Evolutionary conservation across 2,888 invertebrate species (phyloP), one percentile per base, ranked within the genome.

Genomic region (Liodrosophila aerea): DNA sequence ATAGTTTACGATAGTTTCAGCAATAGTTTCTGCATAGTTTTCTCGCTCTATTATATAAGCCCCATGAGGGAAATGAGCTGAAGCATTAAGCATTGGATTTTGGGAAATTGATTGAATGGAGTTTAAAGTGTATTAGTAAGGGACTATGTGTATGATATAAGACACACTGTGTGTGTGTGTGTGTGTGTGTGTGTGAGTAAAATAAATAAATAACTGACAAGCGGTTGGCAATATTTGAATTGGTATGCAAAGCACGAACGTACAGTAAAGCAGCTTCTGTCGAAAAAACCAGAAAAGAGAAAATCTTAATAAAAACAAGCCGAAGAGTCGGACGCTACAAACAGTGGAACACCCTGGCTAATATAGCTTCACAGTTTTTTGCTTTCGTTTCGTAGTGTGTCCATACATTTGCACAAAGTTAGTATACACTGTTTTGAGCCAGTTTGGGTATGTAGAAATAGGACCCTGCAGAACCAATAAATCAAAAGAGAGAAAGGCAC

Each of bases 171-270:
- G 1, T 4, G 9, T 40, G 39, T 9, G 11, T 51, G 40, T 31
- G 30, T n/a, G 33, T 8, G 1, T 4, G 9, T 40, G 39, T 9
- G 11, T 51, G 40, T 31, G 30, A 16, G 29, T 40, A 43, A 18
- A 58, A 49, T 51, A 50, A 61, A 62, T 71, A 56, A 61, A 65
- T 65, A 52, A 49, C 51, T 45, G 36, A 27, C 31, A 45, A 33
- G 18, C 33, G 46, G 30, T 29, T 16, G 30, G 9, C 12, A 30
- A 34, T 36, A 52, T 11, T 12, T 2, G 13, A 29, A 43, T 47
- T 11, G 9, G 16, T 34, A 69, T 70, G 76, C 81, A 43, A 59
- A 54, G 69, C 78, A 75, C 82, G 78, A 76, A 46, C 15, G 13
- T 4, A 16, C 12, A n/a, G n/a, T n/a, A n/a, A n/a, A n/a, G n/a